These are phyloP conservation scores for Gymnogyps californianus DNA, from an alignment of 2,113 vertebrate genomes.

Conservation along the genomic window DNA sequence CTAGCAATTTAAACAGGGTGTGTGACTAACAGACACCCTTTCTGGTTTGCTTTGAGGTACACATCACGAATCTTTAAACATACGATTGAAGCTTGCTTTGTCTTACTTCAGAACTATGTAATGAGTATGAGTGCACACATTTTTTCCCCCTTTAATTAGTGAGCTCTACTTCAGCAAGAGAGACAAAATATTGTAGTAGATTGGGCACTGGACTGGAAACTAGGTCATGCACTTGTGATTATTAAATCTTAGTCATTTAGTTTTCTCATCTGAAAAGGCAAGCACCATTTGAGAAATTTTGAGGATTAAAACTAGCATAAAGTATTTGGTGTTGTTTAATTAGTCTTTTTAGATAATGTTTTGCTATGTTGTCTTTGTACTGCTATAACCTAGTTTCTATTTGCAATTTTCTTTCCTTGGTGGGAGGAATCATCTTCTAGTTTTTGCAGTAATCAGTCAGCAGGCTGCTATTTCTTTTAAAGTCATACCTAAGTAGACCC, in stretches of 20 bases:
- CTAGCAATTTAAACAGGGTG: not conserved
- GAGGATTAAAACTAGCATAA: not conserved
- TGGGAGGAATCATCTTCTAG: not conserved
- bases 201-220: conserved; percentile 20
- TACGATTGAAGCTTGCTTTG: not conserved
- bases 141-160: not conserved
- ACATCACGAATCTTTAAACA: not conserved
- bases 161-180: conserved; percentile 7
- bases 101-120: not conserved
- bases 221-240: not conserved
- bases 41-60: not conserved
- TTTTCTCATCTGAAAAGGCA: not conserved
- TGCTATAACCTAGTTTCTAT: not conserved
- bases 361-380: not conserved
- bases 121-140: not conserved
- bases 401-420: not conserved
- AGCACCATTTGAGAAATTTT: not conserved
- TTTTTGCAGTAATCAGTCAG: not conserved
- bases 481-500: not conserved
- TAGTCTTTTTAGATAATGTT: not conserved
- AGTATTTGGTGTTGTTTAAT: not conserved
- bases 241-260: not conserved
- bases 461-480: not conserved
- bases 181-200: not conserved
- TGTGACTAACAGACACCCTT: not conserved